Conservation (phyloP, 2,113 vertebrate genomes). For the Gnathonemus echidnorhynchus region DNA sequence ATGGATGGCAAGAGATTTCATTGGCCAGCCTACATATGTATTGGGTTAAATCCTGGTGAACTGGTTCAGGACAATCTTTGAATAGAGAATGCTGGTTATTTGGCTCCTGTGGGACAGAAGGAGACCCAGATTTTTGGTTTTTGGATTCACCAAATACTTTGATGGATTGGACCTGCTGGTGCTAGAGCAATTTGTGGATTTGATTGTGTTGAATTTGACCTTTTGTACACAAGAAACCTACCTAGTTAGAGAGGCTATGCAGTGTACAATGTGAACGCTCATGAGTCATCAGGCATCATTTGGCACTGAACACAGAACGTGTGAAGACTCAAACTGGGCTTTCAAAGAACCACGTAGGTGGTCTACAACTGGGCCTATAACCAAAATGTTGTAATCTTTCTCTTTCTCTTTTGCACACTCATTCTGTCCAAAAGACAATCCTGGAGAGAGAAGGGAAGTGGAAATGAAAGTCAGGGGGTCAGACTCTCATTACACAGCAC, state of each 20-base stretch:
- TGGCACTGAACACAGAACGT: slow-evolving; percentile 1
- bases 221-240: slow-evolving; percentile 7
- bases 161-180: slow-evolving; percentile 7
- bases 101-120: slow-evolving; percentile 8
- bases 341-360: slow-evolving; percentile 8
- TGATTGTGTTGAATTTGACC: not conserved
- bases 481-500: slow-evolving; percentile 61
- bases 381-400: slow-evolving; percentile 16
- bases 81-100: not conserved
- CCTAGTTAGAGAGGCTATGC: not conserved
- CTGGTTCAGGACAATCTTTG: slow-evolving; percentile 17
- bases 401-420: slow-evolving; percentile 17
- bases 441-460: slow-evolving; percentile 46
- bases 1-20: not conserved
- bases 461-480: slow-evolving; percentile 41
- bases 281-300: not conserved
- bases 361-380: slow-evolving; percentile 18
- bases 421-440: slow-evolving; percentile 56
- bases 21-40: not conserved
- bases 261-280: slow-evolving; percentile 3
- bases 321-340: slow-evolving; percentile 14
- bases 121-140: not conserved
- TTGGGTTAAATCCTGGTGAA: slow-evolving; percentile 4
- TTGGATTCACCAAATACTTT: not conserved
- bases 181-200: not conserved